phyloP scores from a whole-genome alignment of 2,797 vertebrate species.

The Sciaenops ocellatus region DNA sequence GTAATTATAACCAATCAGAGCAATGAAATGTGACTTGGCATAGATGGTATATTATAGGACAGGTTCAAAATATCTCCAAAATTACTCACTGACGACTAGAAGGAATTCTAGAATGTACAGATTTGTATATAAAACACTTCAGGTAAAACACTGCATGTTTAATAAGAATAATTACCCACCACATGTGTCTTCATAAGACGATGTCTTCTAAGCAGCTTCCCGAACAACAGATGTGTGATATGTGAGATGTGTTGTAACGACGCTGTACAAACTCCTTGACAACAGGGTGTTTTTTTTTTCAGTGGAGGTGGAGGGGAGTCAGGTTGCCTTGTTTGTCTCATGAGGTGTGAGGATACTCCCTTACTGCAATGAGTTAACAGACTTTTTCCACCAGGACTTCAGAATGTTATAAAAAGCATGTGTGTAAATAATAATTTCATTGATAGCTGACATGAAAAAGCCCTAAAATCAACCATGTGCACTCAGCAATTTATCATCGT shows the following conservation, averaged over 20 bases:
- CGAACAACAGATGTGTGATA: not conserved
- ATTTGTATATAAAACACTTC: too few species aligned
- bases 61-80: not conserved
- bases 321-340: slow-evolving; percentile 1
- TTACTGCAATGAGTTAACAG: not conserved
- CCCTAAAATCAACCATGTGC: too few species aligned
- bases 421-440: not conserved
- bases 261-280: not conserved
- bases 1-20: too few species aligned
- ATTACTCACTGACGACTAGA: not conserved
- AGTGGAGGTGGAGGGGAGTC: not conserved
- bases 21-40: too few species aligned
- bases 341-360: not conserved
- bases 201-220: not conserved
- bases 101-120: not conserved
- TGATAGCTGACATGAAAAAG: too few species aligned
- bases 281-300: slow-evolving; percentile 8
- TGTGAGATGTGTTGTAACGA: not conserved
- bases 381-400: not conserved
- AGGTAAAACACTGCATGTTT: not conserved
- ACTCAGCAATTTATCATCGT: too few species aligned
- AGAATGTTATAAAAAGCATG: not conserved
- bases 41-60: too few species aligned
- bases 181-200: not conserved
- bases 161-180: slow-evolving; percentile 9